Evolutionary conservation across 2,888 invertebrate genomes (phyloP).

Genomic region (Geophilus truncorum): DNA sequence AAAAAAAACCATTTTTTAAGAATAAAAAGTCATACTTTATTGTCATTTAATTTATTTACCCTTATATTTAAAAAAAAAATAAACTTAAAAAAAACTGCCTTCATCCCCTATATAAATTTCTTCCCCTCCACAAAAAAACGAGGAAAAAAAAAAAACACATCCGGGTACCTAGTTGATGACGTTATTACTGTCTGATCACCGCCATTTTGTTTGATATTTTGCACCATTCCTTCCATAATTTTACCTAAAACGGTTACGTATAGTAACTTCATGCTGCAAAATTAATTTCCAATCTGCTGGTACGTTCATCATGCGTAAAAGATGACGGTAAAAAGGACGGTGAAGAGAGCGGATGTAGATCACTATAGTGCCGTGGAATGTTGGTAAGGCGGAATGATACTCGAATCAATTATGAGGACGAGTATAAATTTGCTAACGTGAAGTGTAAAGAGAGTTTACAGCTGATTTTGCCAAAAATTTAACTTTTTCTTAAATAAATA

Average conservation of each 20-base stretch:
- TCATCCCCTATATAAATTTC: too few relatives aligned
- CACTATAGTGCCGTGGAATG: constrained; percentile 25
- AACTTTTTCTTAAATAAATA: background rate
- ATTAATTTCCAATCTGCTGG: background rate
- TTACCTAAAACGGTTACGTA: background rate
- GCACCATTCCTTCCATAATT: constrained; percentile 10
- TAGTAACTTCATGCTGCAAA: background rate
- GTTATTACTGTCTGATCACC: constrained; percentile 30
- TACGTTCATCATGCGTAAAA: background rate
- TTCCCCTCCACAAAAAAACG: too few relatives aligned
- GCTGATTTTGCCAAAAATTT: background rate
- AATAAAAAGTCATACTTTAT: too few relatives aligned
- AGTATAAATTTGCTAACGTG: constrained; percentile 8
- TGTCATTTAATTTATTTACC: too few relatives aligned
- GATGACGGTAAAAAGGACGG: background rate
- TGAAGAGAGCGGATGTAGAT: constrained; percentile 15
- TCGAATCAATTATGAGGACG: constrained; percentile 25
- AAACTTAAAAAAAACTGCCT: too few relatives aligned
- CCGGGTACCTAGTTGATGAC: constrained; percentile 12
- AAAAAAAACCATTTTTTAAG: too few relatives aligned
- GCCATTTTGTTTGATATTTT: constrained; percentile 30
- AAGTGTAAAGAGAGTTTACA: background rate
- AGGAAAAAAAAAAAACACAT: background rate
- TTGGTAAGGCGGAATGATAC: constrained; percentile 24
- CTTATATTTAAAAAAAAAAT: background rate